Percentiles rank a stretch among this genome's conserved stretches.
Evolutionary conservation across 2,797 vertebrate species (phyloP).

Genomic region (Chiloscyllium punctatum): DNA sequence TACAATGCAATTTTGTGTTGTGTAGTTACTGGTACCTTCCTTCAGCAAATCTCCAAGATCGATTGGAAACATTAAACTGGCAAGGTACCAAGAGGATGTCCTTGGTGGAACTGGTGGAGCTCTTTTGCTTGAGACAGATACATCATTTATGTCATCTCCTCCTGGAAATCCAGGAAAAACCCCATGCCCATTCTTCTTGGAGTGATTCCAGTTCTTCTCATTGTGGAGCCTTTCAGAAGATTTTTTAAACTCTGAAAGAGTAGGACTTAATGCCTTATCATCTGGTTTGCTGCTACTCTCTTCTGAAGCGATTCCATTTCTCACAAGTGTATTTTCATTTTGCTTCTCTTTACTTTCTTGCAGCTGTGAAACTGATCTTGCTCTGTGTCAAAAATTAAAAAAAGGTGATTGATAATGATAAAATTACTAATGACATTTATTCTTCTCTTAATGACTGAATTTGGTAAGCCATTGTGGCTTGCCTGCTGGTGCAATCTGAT

Average conservation of each 20-base stretch:
- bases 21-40: slow-evolving; percentile 52
- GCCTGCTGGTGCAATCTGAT: not conserved
- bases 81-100: slow-evolving; percentile 77
- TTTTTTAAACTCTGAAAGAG: slow-evolving; percentile 59
- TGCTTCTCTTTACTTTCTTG: slow-evolving; percentile 53
- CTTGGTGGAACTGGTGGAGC: slow-evolving; percentile 77
- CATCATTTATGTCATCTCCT: slow-evolving; percentile 51
- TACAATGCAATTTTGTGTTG: slow-evolving; percentile 50
- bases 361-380: slow-evolving; percentile 58
- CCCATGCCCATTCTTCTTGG: slow-evolving; percentile 45
- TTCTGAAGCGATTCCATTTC: slow-evolving; percentile 38
- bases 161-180: slow-evolving; percentile 40
- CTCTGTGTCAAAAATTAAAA: slow-evolving; percentile 47
- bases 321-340: slow-evolving; percentile 45
- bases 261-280: slow-evolving; percentile 50
- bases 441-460: not conserved
- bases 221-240: slow-evolving; percentile 61
- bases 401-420: not conserved
- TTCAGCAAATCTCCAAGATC: slow-evolving; percentile 55
- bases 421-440: not conserved
- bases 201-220: slow-evolving; percentile 58
- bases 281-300: slow-evolving; percentile 44
- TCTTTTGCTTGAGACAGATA: slow-evolving; percentile 51
- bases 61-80: slow-evolving; percentile 54
- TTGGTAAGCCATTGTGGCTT: not conserved